These are phyloP conservation scores for Drosophila rellima DNA, from an alignment of 2,888 invertebrate species.

Conservation along the genomic window DNA sequence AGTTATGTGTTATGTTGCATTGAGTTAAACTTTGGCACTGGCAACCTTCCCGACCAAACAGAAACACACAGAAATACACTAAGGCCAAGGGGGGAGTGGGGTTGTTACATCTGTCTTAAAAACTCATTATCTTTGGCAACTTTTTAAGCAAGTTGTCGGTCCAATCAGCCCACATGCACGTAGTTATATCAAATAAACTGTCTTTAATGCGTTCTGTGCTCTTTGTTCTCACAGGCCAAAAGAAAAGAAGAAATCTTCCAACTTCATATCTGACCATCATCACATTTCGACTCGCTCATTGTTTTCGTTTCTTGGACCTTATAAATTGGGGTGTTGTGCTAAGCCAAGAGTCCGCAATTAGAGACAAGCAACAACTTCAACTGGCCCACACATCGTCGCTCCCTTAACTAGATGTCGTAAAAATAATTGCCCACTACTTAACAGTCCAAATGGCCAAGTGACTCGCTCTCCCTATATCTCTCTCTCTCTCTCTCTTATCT, in stretches of 20 bases:
- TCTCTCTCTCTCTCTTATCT: not conserved
- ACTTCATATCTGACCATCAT: constrained; percentile 76
- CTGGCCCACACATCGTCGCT: constrained; percentile 54
- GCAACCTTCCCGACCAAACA: constrained; percentile 26
- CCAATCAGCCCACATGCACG: constrained; percentile 61
- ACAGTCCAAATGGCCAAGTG: constrained; percentile 68
- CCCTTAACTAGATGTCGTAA: constrained; percentile 82
- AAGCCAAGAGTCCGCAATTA: constrained; percentile 66
- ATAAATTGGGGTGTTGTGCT: constrained; percentile 57
- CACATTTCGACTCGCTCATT: constrained; percentile 63
- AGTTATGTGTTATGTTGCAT: constrained; percentile 55
- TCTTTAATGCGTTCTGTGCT: constrained; percentile 57
- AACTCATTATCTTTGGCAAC: constrained; percentile 79
- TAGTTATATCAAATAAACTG: constrained; percentile 75
- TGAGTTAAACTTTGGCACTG: constrained; percentile 55
- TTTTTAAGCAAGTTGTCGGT: constrained; percentile 66
- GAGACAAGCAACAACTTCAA: constrained; percentile 71
- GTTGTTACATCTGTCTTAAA: constrained; percentile 70
- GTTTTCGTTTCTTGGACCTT: constrained; percentile 41
- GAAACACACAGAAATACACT: constrained; percentile 18
- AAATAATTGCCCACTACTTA: constrained; percentile 82
- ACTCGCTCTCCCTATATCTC: constrained; percentile 1
- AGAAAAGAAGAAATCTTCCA: constrained; percentile 26
- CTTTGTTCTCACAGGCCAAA: constrained; percentile 27
- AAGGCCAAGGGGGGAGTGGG: not conserved